phyloP scores from a whole-genome alignment of 2,113 vertebrate genomes.

The Pao palembangensis region DNA sequence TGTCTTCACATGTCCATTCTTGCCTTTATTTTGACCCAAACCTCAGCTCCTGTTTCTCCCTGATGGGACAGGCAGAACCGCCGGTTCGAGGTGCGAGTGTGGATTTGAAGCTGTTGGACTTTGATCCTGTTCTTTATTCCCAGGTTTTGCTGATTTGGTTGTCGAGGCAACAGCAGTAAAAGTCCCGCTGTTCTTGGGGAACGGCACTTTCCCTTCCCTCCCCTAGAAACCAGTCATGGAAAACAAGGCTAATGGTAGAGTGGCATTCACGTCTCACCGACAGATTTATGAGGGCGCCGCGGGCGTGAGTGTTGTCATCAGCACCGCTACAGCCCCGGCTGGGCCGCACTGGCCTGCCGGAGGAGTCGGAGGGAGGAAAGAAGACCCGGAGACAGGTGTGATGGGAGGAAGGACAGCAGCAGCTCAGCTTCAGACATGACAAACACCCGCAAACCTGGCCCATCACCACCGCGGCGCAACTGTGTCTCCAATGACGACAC shows the following conservation, averaged over 20 bases:
- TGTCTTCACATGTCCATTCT: slow-evolving; percentile 65
- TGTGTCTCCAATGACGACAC: slow-evolving; percentile 63
- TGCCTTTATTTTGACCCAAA: slow-evolving; percentile 65
- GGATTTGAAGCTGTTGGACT: no score
- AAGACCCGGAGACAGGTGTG: background rate
- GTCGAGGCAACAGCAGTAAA: background rate
- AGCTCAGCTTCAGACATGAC: slow-evolving; percentile 65
- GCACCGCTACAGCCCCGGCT: slow-evolving; percentile 64
- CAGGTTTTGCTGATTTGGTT: background rate
- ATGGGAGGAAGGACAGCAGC: background rate
- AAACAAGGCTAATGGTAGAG: slow-evolving; percentile 72
- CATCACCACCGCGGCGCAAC: slow-evolving; percentile 54
- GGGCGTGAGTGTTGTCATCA: slow-evolving; percentile 73
- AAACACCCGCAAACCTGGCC: slow-evolving; percentile 69
- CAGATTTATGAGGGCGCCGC: slow-evolving; percentile 78
- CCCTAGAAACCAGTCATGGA: slow-evolving; percentile 50
- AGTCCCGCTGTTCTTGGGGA: background rate
- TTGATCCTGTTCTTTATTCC: no score
- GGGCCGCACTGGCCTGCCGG: slow-evolving; percentile 58
- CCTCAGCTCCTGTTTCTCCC: no score
- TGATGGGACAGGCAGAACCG: background rate
- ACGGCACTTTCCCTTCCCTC: slow-evolving; percentile 12
- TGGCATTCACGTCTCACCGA: slow-evolving; percentile 56
- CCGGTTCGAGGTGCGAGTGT: background rate
- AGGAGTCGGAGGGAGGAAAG: slow-evolving; percentile 20